These are phyloP conservation scores for Anolis carolinensis DNA, from an alignment of 2,113 vertebrate genomes.

Conservation along the genomic window DNA sequence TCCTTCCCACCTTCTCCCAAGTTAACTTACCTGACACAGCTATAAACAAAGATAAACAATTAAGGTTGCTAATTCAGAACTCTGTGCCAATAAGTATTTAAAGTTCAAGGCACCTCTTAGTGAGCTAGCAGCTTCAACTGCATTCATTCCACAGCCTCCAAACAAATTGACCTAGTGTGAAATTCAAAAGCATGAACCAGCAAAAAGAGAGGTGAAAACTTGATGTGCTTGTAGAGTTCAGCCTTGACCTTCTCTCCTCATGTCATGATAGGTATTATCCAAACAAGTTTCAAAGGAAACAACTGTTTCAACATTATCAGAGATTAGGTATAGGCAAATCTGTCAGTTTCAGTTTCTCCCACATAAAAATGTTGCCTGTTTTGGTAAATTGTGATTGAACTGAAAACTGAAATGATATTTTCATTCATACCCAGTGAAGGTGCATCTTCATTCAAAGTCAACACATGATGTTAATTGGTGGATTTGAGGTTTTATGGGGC, in stretches of 20 bases:
- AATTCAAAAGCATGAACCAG: slow-evolving; percentile 46
- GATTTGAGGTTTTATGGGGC: too few species aligned
- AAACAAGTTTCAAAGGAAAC: slow-evolving; percentile 14
- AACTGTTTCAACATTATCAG: neutral
- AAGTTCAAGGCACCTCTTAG: slow-evolving; percentile 64
- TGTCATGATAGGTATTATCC: slow-evolving; percentile 30
- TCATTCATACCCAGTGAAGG: too few species aligned
- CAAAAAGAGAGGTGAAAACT: slow-evolving; percentile 19
- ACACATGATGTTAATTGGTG: too few species aligned
- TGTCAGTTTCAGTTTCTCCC: neutral
- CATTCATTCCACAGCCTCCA: slow-evolving; percentile 60
- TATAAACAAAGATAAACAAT: slow-evolving; percentile 68
- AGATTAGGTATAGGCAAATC: neutral
- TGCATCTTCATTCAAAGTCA: too few species aligned
- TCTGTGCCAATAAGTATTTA: slow-evolving; percentile 59
- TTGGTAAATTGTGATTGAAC: neutral
- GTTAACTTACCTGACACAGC: slow-evolving; percentile 51
- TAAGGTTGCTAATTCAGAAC: slow-evolving; percentile 58
- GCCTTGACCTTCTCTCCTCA: slow-evolving; percentile 17
- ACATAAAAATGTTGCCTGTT: neutral
- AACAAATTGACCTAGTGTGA: slow-evolving; percentile 54
- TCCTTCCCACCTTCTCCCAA: slow-evolving; percentile 17
- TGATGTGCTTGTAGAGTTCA: neutral
- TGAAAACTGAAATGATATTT: neutral
- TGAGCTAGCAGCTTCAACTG: slow-evolving; percentile 52